A percentile compares a stretch with the other conserved stretches of the same genome.
Evolutionary conservation across 2,113 vertebrate species (phyloP).

Genomic region (Dolichotis patagonum): DNA sequence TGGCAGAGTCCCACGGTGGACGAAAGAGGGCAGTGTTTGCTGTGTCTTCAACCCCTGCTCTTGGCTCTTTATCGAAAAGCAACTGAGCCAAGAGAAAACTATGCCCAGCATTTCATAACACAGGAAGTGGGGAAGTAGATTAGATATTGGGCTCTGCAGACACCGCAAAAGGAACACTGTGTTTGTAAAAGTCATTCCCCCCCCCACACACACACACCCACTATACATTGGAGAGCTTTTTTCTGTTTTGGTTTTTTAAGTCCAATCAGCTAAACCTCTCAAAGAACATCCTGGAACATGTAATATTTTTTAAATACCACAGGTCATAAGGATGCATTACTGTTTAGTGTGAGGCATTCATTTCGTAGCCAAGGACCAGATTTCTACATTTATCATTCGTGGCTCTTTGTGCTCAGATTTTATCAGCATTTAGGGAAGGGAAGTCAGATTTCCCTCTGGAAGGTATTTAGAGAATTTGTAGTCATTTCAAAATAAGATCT

Average conservation of each 20-base stretch:
- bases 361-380: background rate
- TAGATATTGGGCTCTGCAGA: slow-evolving; percentile 79
- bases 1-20: slow-evolving; percentile 36
- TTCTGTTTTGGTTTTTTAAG: background rate
- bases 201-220: background rate
- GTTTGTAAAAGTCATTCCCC: slow-evolving; percentile 54
- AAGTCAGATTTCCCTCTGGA: slow-evolving; percentile 21
- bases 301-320: background rate
- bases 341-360: background rate
- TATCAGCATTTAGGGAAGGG: slow-evolving; percentile 26
- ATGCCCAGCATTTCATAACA: slow-evolving; percentile 86
- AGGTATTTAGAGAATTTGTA: slow-evolving; percentile 14
- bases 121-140: slow-evolving; percentile 88
- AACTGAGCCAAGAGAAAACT: slow-evolving; percentile 69
- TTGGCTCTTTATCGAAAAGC: slow-evolving; percentile 14
- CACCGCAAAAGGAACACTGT: slow-evolving; percentile 32
- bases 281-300: background rate
- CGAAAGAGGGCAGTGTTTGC: slow-evolving; percentile 89
- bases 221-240: background rate
- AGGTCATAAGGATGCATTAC: background rate
- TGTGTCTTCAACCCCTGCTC: slow-evolving; percentile 59
- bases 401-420: slow-evolving; percentile 41
- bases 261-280: background rate
- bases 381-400: background rate
- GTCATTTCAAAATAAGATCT: slow-evolving; percentile 56